Conservation (phyloP, 2,113 vertebrate species). For the Alosa alosa region DNA sequence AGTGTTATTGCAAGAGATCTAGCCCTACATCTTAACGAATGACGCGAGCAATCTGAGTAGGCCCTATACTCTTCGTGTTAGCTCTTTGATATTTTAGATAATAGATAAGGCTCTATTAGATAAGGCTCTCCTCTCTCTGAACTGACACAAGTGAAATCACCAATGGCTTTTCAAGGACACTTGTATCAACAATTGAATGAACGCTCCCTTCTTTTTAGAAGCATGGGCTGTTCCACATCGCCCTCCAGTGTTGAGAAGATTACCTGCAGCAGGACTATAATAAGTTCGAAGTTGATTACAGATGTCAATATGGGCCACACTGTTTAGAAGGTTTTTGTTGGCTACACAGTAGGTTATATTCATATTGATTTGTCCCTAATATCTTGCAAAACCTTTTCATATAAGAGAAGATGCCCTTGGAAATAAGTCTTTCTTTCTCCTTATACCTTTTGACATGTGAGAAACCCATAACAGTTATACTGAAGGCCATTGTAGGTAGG, state of each 20-base stretch:
- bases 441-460: no score
- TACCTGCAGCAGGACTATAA: neutral
- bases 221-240: slow-evolving; percentile 45
- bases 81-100: neutral
- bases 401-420: no score
- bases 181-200: neutral
- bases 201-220: neutral
- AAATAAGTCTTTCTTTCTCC: no score
- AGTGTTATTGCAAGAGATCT: neutral
- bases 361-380: no score
- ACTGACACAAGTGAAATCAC: neutral
- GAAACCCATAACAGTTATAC: neutral
- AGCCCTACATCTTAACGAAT: no score
- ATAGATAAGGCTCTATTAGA: neutral
- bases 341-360: no score
- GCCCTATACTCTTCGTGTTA: neutral
- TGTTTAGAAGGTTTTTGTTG: no score
- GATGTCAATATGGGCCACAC: no score
- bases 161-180: neutral
- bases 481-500: neutral
- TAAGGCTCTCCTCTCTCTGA: neutral
- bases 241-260: slow-evolving; percentile 70
- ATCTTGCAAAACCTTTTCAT: no score
- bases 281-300: no score
- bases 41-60: neutral